Base-by-base conservation (phyloP, 2,888 invertebrate species). In the Chymomyza amoena region DNA sequence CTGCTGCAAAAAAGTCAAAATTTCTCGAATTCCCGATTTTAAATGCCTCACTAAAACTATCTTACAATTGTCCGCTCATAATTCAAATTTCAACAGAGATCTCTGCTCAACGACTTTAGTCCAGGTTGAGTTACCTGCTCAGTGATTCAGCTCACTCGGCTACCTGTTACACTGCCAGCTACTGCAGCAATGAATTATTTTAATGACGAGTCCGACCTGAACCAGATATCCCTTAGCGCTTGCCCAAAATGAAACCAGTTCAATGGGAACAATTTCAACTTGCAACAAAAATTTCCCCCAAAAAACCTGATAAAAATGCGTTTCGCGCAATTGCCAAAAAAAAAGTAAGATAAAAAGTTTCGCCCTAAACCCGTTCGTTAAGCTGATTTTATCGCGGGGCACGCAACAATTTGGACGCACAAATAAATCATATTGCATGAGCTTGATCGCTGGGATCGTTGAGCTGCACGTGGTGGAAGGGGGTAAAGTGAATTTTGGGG, bases 131-230 rank as follows among this genome's bases (percentile, higher is more conserved):
- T 13, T 45, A 13, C 39, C 39, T 45, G 39, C 39, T 45, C 39
- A 39, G 13, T 39, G 39, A 39, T 39, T 39, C 39, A 39, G 62
- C 66, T 56, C 68, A 64, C 66, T 69, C 68, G 64, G 80, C 84
- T 84, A 84, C 84, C 85, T 85, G 84, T 85, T 84, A 78, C 74
- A 68, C 51, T 45, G 67, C 75, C 61, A 50, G 57, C 64, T 56
- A 64, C 74, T 52, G 80, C 76, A 70, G 70, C 81, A 86, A 86
- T 86, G 85, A 86, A 86, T 85, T 84, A 81, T 75, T 79, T 83
- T 86, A 85, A 85, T 84, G 86, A 83, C 78, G 81, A 83, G 80
- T 71, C 67, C 39, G 32, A 39, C 20, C 7, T 39, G 32, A 50
- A 20, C 5, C 39, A 28, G 32, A 20, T 36, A 64, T 56, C 36